Conservation (phyloP, 2,797 vertebrate genomes). For the Crypturellus tataupa region DNA sequence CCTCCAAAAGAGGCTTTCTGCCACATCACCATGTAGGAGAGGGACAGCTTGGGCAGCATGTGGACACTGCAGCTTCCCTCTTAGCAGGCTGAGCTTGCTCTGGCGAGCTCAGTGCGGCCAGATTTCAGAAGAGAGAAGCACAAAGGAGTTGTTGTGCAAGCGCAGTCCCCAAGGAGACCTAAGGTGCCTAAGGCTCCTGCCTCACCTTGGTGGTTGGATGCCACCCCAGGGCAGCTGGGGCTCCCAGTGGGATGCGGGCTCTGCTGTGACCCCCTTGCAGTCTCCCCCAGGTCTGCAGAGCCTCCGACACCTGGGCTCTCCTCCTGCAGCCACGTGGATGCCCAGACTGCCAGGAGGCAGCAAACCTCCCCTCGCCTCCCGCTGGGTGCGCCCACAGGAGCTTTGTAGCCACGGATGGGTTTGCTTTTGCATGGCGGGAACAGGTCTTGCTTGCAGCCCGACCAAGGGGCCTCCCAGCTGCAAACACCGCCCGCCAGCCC, state of each 20-base stretch:
- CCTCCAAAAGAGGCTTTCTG: not conserved
- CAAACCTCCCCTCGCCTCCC: not conserved
- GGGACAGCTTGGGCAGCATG: not conserved
- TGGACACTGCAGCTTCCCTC: not conserved
- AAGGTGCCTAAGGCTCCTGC: not conserved
- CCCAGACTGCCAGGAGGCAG: not conserved
- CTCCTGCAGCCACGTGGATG: not conserved
- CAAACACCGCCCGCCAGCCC: not conserved
- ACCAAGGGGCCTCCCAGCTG: not conserved
- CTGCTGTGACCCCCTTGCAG: not conserved
- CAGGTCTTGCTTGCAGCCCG: not conserved
- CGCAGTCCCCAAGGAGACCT: not conserved
- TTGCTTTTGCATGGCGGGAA: too few relatives aligned
- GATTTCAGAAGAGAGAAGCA: not conserved
- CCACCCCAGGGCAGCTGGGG: too few relatives aligned
- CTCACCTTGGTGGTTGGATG: not conserved
- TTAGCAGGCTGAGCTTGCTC: not conserved
- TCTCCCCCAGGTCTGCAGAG: not conserved
- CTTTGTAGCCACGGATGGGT: not conserved
- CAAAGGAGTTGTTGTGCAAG: not conserved
- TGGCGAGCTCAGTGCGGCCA: not conserved
- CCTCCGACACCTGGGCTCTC: not conserved
- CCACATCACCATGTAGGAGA: not conserved
- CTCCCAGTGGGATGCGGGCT: not conserved
- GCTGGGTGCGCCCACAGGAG: not conserved